Base-by-base conservation (phyloP, 1,140 invertebrate species). In the Eriosoma lanigerum region DNA sequence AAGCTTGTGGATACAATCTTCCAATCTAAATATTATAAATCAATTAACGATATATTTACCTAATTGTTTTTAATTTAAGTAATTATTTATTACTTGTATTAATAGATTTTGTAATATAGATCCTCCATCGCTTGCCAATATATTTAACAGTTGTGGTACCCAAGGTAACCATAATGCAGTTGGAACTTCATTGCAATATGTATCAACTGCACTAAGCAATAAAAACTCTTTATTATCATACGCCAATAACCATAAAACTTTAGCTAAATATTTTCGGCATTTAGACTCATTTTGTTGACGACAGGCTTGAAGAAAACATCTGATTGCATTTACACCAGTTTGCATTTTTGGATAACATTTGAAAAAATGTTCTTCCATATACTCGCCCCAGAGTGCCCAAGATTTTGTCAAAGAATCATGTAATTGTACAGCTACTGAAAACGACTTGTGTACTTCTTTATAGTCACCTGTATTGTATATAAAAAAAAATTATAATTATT, bases 341-440 rank as follows among this genome's bases (percentile, higher is more conserved):
- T 88, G 86, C 19, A 94, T 92, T 84, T 90, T 91, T 26, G 87
- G 84, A 4, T 88, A 89, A 82, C 92, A 92, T 81, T 91, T 85
- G 38, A 89, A 90, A 86, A 92, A 94, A 58, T 91, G 90, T 83
- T 91, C 90, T 84, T 98, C 96, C 82, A 98, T 89, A 86, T 97
- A 98, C 85, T 98, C 96, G 10, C 96, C 97, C 95, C 97, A 99
- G 13, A 96, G 87, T 0, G 95, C 95, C 97, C 97, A 99, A 0
- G 95, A 95, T 86, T 98, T 98, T 0, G 95, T 93, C 2, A 96
- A 87, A 0, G 94, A 93, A 84, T 99, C 97, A 84, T 97, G 93
- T 78, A 98, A 87, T 85, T 98, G 96, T 0, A 95, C 93, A 4
- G 96, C 94, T 0, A 94, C 93, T 1, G 96, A 97, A 85, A 98